These are phyloP conservation scores for Linnaemya vulpina DNA, from an alignment of 2,888 invertebrate species.

Conservation along the genomic window DNA sequence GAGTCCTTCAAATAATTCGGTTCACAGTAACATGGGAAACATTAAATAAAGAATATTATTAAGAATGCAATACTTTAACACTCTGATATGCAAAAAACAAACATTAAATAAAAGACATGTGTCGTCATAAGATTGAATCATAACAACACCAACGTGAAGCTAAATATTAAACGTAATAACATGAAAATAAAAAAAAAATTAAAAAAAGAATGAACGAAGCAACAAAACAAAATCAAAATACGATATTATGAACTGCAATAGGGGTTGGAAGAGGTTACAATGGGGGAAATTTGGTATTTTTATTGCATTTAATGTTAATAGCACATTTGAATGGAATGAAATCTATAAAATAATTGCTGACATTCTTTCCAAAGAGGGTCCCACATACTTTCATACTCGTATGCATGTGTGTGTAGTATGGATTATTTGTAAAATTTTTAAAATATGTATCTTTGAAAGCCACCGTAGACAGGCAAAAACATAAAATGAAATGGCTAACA, in stretches of 20 bases:
- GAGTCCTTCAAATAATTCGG: too few relatives aligned
- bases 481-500: neutral
- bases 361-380: neutral
- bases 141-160: slow-evolving; percentile 18
- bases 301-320: slow-evolving; percentile 25
- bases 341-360: slow-evolving; percentile 6
- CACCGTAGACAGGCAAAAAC: neutral
- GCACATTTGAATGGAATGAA: slow-evolving; percentile 13
- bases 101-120: slow-evolving; percentile 45
- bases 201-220: neutral
- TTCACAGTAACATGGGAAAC: too few relatives aligned
- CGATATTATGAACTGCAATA: neutral
- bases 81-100: slow-evolving; percentile 37
- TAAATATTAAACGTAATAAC: slow-evolving; percentile 46
- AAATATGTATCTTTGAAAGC: neutral
- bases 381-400: neutral
- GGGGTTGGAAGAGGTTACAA: neutral
- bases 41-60: too few relatives aligned
- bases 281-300: slow-evolving; percentile 37
- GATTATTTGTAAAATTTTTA: neutral
- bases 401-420: too few relatives aligned
- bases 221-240: slow-evolving; percentile 9
- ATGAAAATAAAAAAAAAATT: slow-evolving; percentile 17
- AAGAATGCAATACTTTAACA: slow-evolving; percentile 17
- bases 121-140: slow-evolving; percentile 69